Percentiles rank a stretch among this genome's conserved stretches.
Conservation (phyloP, 2,888 invertebrate species). For the Smittia aterrima region DNA sequence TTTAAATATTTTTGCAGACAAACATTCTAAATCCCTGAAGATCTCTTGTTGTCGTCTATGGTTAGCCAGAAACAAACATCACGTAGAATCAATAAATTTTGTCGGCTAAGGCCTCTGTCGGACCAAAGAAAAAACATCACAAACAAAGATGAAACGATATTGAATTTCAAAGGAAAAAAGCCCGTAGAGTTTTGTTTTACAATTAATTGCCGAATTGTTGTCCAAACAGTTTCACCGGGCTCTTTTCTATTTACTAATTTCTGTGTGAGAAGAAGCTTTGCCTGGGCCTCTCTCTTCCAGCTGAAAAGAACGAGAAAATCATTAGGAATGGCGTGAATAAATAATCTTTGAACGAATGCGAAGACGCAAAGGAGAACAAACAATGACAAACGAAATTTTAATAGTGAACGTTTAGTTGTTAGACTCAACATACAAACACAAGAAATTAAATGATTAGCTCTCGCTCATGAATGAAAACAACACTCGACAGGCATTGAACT, state of each 20-base stretch:
- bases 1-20: too few relatives aligned
- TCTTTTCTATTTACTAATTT: constrained; percentile 14
- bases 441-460: constrained; percentile 14
- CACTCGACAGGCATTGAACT: neutral
- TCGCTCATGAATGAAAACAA: neutral
- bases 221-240: constrained; percentile 34
- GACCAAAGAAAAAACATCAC: neutral
- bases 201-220: constrained; percentile 35
- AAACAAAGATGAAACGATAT: constrained; percentile 10
- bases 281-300: neutral
- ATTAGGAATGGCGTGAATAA: constrained; percentile 18
- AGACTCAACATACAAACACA: neutral
- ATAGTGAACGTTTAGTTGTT: neutral
- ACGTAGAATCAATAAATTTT: constrained; percentile 7
- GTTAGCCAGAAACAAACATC: constrained; percentile 21
- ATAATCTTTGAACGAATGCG: constrained; percentile 13
- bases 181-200: constrained; percentile 21
- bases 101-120: neutral
- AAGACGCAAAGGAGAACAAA: constrained; percentile 26
- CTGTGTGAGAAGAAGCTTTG: neutral
- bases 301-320: neutral
- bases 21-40: too few relatives aligned
- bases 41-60: neutral
- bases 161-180: constrained; percentile 2
- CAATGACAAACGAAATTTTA: constrained; percentile 36